Conservation (phyloP, 2,888 invertebrate genomes). For the Camponotus fellah region DNA sequence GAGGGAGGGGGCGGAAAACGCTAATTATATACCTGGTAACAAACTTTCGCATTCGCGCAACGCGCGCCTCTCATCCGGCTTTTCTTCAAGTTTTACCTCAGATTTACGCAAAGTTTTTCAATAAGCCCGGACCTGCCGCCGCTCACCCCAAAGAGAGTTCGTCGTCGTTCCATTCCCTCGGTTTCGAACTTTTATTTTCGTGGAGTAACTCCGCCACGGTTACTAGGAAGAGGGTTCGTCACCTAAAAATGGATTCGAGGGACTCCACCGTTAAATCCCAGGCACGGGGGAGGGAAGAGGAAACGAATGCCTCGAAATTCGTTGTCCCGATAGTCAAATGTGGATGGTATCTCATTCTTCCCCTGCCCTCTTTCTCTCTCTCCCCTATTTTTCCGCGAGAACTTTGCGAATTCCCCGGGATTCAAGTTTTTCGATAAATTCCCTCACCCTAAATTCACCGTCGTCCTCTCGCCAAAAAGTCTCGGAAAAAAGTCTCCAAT, state of each 20-base stretch:
- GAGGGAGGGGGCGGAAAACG: background rate
- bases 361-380: background rate
- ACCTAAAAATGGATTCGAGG: conserved; percentile 54
- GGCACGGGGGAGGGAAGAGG: background rate
- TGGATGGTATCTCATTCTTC: conserved; percentile 25
- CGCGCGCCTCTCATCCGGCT: conserved; percentile 21
- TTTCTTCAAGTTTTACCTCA: conserved; percentile 41
- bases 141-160: background rate
- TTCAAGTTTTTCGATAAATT: conserved; percentile 53
- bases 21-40: conserved; percentile 28
- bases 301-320: conserved; percentile 38
- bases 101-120: conserved; percentile 55
- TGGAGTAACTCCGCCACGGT: conserved; percentile 24
- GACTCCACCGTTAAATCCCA: conserved; percentile 39
- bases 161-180: conserved; percentile 37
- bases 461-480: background rate
- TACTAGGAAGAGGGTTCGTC: conserved; percentile 37
- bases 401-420: conserved; percentile 18
- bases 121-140: conserved; percentile 34
- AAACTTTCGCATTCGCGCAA: conserved; percentile 22
- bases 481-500: conserved; percentile 19
- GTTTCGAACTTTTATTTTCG: conserved; percentile 48
- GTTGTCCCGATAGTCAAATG: conserved; percentile 45
- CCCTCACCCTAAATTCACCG: background rate
- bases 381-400: background rate